A percentile compares a stretch with the other conserved stretches of the same genome.
Evolutionary conservation across 2,113 vertebrate genomes (phyloP).

Genomic region (Turnix velox): DNA sequence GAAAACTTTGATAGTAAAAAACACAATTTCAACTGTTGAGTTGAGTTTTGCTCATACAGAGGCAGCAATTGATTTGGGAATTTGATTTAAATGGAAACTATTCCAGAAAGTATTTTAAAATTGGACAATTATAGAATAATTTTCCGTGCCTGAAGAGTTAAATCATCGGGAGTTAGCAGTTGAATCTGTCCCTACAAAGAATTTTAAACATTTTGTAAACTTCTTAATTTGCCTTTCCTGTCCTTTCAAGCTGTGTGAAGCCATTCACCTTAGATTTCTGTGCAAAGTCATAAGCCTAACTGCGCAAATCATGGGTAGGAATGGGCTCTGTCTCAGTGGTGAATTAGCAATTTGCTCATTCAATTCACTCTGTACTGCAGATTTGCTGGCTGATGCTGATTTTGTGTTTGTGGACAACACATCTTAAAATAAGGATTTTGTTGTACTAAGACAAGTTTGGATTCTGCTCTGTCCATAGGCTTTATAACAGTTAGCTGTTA

Average conservation of each 20-base stretch:
- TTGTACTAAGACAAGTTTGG: not conserved
- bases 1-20: not conserved
- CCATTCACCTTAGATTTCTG: not conserved
- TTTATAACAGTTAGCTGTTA: not conserved
- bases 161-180: not conserved
- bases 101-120: not conserved
- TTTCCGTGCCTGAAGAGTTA: not conserved
- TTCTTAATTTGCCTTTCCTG: not conserved
- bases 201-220: not conserved
- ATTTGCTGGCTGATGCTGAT: not conserved
- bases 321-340: not conserved
- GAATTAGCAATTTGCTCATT: not conserved
- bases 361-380: not conserved
- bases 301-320: not conserved
- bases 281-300: not conserved
- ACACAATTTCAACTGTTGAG: not conserved
- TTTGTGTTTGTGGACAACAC: not conserved
- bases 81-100: not conserved
- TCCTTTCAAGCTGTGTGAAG: not conserved
- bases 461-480: not conserved
- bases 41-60: not conserved
- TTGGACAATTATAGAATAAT: not conserved
- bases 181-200: not conserved
- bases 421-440: not conserved
- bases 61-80: not conserved